Percentiles rank a stretch among this genome's conserved stretches.
These are phyloP conservation scores for Limenitis camilla DNA, from an alignment of 2,888 invertebrate genomes.

Conservation along the genomic window DNA sequence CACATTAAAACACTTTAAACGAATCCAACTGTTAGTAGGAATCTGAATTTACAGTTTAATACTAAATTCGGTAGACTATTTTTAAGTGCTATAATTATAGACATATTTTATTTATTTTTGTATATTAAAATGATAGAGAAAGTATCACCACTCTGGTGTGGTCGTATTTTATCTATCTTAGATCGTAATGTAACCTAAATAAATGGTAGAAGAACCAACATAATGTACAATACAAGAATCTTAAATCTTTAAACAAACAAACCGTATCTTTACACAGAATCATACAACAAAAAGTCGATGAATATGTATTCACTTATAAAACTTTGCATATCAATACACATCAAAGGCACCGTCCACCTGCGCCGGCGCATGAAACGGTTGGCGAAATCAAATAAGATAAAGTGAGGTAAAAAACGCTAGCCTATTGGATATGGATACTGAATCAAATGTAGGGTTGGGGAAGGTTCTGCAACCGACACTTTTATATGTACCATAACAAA, in stretches of 20 bases:
- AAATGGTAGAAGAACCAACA: no score
- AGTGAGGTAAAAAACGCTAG: constrained; percentile 43
- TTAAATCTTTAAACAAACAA: constrained; percentile 18
- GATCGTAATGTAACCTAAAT: no score
- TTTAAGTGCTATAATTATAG: no score
- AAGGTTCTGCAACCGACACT: neutral
- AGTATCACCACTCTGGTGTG: no score
- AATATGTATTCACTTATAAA: constrained; percentile 46
- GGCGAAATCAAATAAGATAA: constrained; percentile 38
- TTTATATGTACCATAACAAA: neutral
- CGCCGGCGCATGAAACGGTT: constrained; percentile 52
- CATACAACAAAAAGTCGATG: constrained; percentile 27
- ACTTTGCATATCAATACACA: constrained; percentile 65
- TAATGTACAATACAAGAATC: neutral
- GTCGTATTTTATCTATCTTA: no score
- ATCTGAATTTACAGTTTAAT: no score
- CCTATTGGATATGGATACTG: constrained; percentile 34
- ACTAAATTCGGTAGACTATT: no score
- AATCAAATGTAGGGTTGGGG: constrained; percentile 28
- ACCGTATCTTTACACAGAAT: constrained; percentile 15
- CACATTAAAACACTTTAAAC: no score
- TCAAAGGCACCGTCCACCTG: constrained; percentile 46
- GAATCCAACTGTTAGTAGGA: no score
- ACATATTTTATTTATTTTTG: no score
- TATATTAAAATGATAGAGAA: neutral